Evolutionary conservation across 2,113 vertebrate genomes (phyloP), one percentile per base, ranked within the genome.

Genomic region (Camelus bactrianus): DNA sequence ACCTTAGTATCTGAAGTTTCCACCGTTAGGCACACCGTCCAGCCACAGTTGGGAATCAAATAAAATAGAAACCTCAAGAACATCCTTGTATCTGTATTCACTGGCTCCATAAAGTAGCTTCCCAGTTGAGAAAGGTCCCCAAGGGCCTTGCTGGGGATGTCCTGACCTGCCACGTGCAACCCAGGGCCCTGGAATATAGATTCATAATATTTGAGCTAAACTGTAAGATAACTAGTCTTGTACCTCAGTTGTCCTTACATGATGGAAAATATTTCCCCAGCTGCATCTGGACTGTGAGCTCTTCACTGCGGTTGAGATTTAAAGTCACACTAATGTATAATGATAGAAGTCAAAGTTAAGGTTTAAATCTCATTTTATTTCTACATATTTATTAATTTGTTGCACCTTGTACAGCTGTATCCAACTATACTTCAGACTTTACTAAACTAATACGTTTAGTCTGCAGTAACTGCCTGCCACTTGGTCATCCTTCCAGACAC

Each of bases 381-480:
- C 35, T 94, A 50, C 20, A 24, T 65, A 11, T 76, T 96, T 89
- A 80, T 83, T 79, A 70, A 90, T 92, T 62, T 83, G 17, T 73
- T 69, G 20, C 65, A 52, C 35, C 32, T 85, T 88, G 15, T 89
- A 10, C 35, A 91, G 13, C 24, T 89, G 48, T 8, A 62, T 79
- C 5, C 60, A 84, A 48, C 26, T 56, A 10, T 81, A 90, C 92
- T 88, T 89, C 42, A 94, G 16, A 70, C 62, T 89, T 35, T 24
- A 60, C 35, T 52, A 80, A 84, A 89, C 26, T 67, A 95, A 80
- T 20, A 46, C 11, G 48, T 35, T 42, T 42, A 35, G 72, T 54
- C 19, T 76, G 24, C 54, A 84, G 0, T 81, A 62, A 95, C 35
- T 65, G 48, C 26, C 30, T 72, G 22, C 19, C 35, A 52, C 9